These are phyloP conservation scores for Crocuta crocuta DNA, from an alignment of 2,113 vertebrate genomes.

Conservation along the genomic window DNA sequence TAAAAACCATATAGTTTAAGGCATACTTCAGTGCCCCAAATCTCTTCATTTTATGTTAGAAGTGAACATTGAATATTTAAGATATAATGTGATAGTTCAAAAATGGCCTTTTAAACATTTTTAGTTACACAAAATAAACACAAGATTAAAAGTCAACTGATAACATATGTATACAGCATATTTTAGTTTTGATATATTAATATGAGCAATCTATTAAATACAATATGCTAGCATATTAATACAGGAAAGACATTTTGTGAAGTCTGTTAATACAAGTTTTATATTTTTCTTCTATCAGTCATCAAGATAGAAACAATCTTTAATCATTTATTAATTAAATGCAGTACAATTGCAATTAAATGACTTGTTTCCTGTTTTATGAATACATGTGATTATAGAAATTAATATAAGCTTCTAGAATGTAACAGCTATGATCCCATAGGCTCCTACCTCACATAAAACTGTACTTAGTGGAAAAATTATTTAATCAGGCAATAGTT, in stretches of 20 bases:
- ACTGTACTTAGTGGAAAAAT: background rate
- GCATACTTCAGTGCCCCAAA: conserved; percentile 25
- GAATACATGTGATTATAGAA: background rate
- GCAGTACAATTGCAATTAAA: background rate
- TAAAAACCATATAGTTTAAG: conserved; percentile 74
- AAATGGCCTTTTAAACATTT: conserved; percentile 9
- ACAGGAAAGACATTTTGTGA: background rate
- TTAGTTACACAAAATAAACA: background rate
- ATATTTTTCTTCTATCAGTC: background rate
- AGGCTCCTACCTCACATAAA: background rate
- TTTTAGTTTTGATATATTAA: background rate
- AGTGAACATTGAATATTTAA: background rate
- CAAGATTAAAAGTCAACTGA: background rate
- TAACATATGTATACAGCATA: background rate
- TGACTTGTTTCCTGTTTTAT: background rate
- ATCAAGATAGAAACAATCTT: background rate
- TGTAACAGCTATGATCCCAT: background rate
- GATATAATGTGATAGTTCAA: background rate
- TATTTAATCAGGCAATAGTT: background rate
- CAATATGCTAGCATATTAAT: background rate
- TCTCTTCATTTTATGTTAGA: conserved; percentile 27
- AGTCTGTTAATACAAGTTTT: background rate
- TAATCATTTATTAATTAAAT: conserved; percentile 8
- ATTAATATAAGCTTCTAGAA: background rate
- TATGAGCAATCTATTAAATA: background rate